Evolutionary conservation across 2,797 vertebrate genomes (phyloP).

Genomic region (Rhyacichthys aspro): DNA sequence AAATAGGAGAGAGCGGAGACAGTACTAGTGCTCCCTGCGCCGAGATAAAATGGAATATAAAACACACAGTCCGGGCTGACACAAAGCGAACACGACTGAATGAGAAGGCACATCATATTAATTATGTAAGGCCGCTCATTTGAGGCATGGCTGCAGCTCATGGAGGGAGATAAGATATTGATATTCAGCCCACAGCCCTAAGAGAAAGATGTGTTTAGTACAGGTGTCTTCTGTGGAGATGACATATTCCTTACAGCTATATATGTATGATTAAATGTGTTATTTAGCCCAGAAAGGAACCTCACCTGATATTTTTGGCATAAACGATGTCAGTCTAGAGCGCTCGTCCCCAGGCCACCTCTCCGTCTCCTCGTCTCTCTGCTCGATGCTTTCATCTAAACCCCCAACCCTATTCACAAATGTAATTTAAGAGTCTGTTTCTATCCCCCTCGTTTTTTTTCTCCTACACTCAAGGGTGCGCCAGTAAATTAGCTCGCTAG

Average conservation of each 20-base stretch:
- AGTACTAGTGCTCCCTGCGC: conserved; percentile 50
- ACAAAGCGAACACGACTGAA: conserved; percentile 76
- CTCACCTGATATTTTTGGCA: conserved; percentile 40
- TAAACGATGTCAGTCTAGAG: conserved; percentile 23
- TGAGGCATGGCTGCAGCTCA: conserved; percentile 61
- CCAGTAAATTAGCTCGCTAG: conserved; percentile 81
- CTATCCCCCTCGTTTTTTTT: conserved; percentile 70
- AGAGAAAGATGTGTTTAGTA: not conserved
- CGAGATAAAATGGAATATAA: conserved; percentile 82
- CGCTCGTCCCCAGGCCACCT: conserved; percentile 11
- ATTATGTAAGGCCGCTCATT: conserved; percentile 79
- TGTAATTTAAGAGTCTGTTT: conserved; percentile 78
- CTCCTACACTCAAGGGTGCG: conserved; percentile 78
- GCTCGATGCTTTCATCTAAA: conserved; percentile 38
- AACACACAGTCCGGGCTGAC: conserved; percentile 72
- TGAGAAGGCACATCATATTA: conserved; percentile 81
- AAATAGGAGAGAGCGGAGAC: conserved; percentile 41
- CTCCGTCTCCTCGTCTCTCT: conserved; percentile 14
- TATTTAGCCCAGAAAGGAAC: conserved; percentile 11
- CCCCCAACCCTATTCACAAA: conserved; percentile 63
- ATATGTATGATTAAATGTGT: not conserved
- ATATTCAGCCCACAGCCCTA: conserved; percentile 55
- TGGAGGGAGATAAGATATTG: conserved; percentile 60
- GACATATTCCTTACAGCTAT: not conserved
- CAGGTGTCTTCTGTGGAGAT: no score